Base-by-base conservation (phyloP, 1,140 invertebrate species). In the Calliopsis andreniformis region DNA sequence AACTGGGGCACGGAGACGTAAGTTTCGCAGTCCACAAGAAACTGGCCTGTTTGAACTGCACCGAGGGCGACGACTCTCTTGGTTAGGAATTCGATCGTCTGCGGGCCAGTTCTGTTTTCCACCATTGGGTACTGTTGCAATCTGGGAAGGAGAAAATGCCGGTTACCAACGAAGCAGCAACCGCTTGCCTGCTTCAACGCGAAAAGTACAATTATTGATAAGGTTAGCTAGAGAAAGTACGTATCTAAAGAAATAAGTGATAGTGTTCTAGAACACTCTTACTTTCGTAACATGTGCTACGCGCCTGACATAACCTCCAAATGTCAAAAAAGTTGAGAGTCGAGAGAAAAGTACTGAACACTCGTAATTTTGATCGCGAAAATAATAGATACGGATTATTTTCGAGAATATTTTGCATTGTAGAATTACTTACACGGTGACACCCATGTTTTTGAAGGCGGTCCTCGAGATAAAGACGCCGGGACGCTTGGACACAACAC, bases 1-100 rank as follows among this genome's bases (percentile, higher is more conserved):
- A 95, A 92, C 83, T 94, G 94, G 14, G 95, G 95, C 72, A 95
- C 94, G 28, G 97, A 97, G 61, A 95, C 95, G 85, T 97, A 99
- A 16, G 97, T 98, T 90, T 99, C 98, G 89, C 98, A 99, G 86
- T 99, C 98, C 0, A 99, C 97, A 55, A 97, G 91, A 91, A 98
- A 99, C 83, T 97, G 97, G 1, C 98, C 98, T 83, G 95, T 94
- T 90, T 97, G 97, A 1, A 95, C 93, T 0, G 97, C 98, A 43
- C 98, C 98, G 23, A 99, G 92, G 0, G 96, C 95, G 39, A 96
- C 93, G 39, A 99, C 94, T 47, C 97, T 93, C 91, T 98, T 98
- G 0, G 96, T 96, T 10, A 99, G 92, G 59, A 95, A 93, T 75
- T 99, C 98, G 61, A 98, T 96, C 0, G 96, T 96, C 86, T 96